phyloP scores from a whole-genome alignment of 1,140 invertebrate species.

The Tigriopus japonicus region DNA sequence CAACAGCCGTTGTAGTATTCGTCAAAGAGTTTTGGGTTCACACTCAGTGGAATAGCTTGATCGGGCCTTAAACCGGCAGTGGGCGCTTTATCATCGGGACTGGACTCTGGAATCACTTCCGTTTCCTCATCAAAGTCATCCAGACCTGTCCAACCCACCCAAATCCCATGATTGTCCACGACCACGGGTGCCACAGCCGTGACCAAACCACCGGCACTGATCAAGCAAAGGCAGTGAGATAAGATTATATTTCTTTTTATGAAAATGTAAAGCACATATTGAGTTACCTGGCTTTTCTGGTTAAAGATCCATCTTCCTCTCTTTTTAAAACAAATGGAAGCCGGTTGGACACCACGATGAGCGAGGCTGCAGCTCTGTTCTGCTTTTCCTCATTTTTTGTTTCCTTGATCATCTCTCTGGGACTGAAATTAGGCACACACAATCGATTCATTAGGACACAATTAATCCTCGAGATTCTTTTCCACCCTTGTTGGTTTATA shows the following conservation, averaged over 20 bases:
- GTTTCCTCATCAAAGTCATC: constrained; percentile 32
- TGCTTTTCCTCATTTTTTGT: no score
- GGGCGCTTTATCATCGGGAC: constrained; percentile 59
- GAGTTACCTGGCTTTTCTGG: constrained; percentile 56
- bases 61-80: constrained; percentile 36
- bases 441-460: no score
- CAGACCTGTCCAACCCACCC: constrained; percentile 76
- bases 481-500: no score
- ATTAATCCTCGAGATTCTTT: no score
- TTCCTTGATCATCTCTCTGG: no score
- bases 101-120: constrained; percentile 52
- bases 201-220: constrained; percentile 55
- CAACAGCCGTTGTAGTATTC: constrained; percentile 80
- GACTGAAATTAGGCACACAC: no score
- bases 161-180: constrained; percentile 55
- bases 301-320: constrained; percentile 42
- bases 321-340: constrained; percentile 63
- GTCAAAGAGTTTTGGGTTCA: constrained; percentile 34
- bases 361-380: no score
- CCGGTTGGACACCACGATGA: constrained; percentile 76
- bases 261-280: background rate
- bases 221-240: background rate
- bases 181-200: constrained; percentile 76
- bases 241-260: background rate
- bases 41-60: constrained; percentile 8